These are phyloP conservation scores for Odontocolon sp. DNA, from an alignment of 2,888 invertebrate genomes.

Conservation along the genomic window DNA sequence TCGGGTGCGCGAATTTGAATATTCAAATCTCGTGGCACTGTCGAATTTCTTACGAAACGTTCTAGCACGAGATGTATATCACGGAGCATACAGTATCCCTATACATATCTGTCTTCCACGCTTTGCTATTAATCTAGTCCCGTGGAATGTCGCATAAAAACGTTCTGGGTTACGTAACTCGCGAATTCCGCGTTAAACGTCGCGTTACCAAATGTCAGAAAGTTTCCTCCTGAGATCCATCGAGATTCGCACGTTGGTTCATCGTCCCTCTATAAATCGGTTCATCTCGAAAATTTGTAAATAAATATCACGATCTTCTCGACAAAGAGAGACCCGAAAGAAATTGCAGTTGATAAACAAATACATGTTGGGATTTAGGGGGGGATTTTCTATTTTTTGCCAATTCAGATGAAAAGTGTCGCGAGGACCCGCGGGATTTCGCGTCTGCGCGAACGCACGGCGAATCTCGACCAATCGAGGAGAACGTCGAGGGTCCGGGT, in stretches of 20 bases:
- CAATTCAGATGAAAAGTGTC: slow-evolving; percentile 21
- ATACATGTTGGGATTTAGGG: too few species aligned
- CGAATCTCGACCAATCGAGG: slow-evolving; percentile 51
- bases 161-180: slow-evolving; percentile 48
- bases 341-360: too few species aligned
- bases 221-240: too few species aligned
- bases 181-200: slow-evolving; percentile 26
- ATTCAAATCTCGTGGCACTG: slow-evolving; percentile 36
- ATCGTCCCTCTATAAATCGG: too few species aligned
- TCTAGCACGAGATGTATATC: background rate
- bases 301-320: too few species aligned
- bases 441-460: slow-evolving; percentile 62
- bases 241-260: too few species aligned
- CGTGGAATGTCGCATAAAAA: slow-evolving; percentile 51
- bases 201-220: slow-evolving; percentile 14
- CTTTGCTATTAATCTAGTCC: slow-evolving; percentile 37
- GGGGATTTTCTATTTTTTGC: slow-evolving; percentile 6
- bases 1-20: slow-evolving; percentile 30
- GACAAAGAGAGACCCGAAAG: too few species aligned
- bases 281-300: too few species aligned
- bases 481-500: slow-evolving; percentile 19
- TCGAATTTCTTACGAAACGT: slow-evolving; percentile 41
- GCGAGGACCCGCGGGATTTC: slow-evolving; percentile 40
- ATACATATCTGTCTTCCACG: background rate
- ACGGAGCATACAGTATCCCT: background rate